Percentiles rank a stretch among this genome's conserved stretches.
phyloP scores from a whole-genome alignment of 35 echinoderm and acorn worm species.

The Heliocidaris erythrogramma region DNA sequence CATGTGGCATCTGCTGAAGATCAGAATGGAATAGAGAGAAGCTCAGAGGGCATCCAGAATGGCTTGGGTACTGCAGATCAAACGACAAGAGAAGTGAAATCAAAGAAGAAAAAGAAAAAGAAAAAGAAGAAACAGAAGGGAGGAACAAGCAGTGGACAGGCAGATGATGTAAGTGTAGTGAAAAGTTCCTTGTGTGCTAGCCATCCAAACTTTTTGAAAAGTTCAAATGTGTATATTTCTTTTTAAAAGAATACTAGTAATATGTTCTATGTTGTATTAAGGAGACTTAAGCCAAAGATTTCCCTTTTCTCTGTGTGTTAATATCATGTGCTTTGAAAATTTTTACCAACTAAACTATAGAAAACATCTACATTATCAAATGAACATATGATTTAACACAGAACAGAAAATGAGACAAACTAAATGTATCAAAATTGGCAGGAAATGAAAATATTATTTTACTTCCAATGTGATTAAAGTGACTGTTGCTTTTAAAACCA shows the following conservation, averaged over 20 bases:
- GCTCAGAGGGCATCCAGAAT: neutral
- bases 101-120: conserved; percentile 41
- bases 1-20: neutral
- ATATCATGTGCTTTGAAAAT: too few species aligned
- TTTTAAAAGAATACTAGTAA: neutral
- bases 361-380: too few species aligned
- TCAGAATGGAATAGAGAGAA: neutral
- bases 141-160: neutral
- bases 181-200: neutral
- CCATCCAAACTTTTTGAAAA: neutral
- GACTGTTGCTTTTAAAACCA: too few species aligned
- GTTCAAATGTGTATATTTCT: neutral
- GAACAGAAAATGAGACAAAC: neutral
- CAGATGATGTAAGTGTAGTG: neutral
- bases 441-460: too few species aligned
- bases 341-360: too few species aligned
- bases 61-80: neutral
- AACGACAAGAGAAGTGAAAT: neutral
- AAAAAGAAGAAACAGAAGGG: conserved; percentile 34
- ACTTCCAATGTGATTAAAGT: neutral
- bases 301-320: neutral
- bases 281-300: neutral
- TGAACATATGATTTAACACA: neutral
- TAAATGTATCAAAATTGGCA: too few species aligned
- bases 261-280: neutral